phyloP scores from a whole-genome alignment of 1,140 invertebrate genomes.

The Hyles vespertilio region DNA sequence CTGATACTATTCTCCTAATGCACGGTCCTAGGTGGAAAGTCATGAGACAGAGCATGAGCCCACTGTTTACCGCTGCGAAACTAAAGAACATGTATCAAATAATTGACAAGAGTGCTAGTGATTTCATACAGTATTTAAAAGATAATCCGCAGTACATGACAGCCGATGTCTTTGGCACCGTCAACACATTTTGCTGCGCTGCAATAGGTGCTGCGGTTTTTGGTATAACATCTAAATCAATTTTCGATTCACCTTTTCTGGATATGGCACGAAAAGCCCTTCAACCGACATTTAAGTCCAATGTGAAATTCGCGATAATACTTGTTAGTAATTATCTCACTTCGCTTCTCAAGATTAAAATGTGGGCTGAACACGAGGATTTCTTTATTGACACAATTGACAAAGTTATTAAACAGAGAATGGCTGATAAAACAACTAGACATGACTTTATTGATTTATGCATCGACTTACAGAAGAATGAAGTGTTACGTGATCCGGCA shows the following conservation, averaged over 20 bases:
- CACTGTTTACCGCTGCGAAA: conserved; percentile 64
- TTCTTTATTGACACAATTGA: conserved; percentile 39
- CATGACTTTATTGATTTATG: conserved; percentile 39
- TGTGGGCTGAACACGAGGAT: conserved; percentile 33
- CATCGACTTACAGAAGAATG: conserved; percentile 28
- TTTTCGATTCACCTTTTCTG: conserved; percentile 35
- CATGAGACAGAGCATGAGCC: conserved; percentile 57
- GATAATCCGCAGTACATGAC: conserved; percentile 26
- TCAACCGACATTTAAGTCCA: conserved; percentile 14
- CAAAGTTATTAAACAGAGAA: conserved; percentile 23
- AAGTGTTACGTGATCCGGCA: conserved; percentile 22
- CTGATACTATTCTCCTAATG: conserved; percentile 70
- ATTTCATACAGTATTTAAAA: conserved; percentile 35
- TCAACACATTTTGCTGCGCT: conserved; percentile 23
- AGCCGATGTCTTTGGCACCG: conserved; percentile 15
- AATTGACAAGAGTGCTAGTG: conserved; percentile 44
- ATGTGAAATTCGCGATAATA: conserved; percentile 26
- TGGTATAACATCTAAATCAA: conserved; percentile 25
- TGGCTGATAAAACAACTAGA: conserved; percentile 15
- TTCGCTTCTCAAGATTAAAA: conserved; percentile 21
- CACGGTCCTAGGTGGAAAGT: conserved; percentile 58
- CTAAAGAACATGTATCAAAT: conserved; percentile 68
- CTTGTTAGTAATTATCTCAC: conserved; percentile 13
- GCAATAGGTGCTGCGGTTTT: conserved; percentile 32
- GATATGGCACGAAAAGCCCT: conserved; percentile 24